phyloP scores from a whole-genome alignment of 2,797 vertebrate genomes.

The Mormyrus proboscirostris region DNA sequence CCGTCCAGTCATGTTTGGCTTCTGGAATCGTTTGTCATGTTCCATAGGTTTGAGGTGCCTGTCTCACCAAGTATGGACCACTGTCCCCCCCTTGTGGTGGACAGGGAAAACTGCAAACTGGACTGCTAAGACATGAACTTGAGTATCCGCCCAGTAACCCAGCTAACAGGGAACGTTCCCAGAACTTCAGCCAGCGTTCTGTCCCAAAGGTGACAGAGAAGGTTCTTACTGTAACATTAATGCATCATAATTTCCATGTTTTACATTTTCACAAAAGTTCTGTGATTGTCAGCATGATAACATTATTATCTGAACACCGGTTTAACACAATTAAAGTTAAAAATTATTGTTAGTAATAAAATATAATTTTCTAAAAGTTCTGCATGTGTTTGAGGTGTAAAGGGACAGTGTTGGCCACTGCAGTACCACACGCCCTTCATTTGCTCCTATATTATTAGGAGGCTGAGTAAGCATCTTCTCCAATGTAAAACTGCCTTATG shows the following conservation, averaged over 20 bases:
- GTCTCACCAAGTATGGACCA: background rate
- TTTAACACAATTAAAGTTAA: background rate
- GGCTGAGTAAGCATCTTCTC: background rate
- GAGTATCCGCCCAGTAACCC: background rate
- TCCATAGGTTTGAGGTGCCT: background rate
- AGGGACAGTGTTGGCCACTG: background rate
- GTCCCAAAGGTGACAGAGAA: background rate
- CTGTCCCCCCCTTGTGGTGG: background rate
- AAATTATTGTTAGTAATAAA: background rate
- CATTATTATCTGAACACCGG: background rate
- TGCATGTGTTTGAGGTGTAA: background rate
- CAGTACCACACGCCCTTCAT: background rate
- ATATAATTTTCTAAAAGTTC: background rate
- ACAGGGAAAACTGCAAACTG: background rate
- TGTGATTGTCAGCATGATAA: background rate
- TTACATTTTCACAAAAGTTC: background rate
- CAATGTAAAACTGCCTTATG: background rate
- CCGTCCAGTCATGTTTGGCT: background rate
- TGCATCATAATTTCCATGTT: background rate
- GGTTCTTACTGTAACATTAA: background rate
- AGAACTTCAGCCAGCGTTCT: background rate
- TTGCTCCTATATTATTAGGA: background rate
- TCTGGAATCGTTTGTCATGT: background rate
- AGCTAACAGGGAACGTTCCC: background rate
- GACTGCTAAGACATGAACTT: background rate